A percentile compares a stretch with the other conserved stretches of the same genome.
Conservation (phyloP, 2,113 vertebrate genomes). For the Podarcis raffonei region DNA sequence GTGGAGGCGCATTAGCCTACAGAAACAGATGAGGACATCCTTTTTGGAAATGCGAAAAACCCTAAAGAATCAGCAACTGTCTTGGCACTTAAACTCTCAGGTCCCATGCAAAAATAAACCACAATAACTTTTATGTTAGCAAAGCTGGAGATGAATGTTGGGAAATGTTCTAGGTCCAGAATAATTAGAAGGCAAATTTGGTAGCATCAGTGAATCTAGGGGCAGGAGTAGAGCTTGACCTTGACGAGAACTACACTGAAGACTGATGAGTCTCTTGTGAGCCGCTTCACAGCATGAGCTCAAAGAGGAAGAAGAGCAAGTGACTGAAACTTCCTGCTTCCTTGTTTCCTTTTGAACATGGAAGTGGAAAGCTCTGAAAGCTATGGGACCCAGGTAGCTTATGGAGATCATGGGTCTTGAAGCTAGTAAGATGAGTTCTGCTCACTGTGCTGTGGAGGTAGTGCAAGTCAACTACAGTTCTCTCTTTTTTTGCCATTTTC, state of each 20-base stretch:
- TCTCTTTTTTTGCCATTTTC: not conserved
- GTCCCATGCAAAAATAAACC: not conserved
- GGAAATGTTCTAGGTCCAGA: not conserved
- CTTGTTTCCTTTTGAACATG: not conserved
- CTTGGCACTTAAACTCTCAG: not conserved
- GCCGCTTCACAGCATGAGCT: not conserved
- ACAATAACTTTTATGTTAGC: not conserved
- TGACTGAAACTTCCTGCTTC: not conserved
- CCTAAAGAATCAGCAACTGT: not conserved
- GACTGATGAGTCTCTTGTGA: not conserved
- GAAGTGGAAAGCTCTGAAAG: not conserved
- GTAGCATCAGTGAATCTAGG: not conserved
- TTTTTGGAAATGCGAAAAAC: not conserved
- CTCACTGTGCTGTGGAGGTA: not conserved
- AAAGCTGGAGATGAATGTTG: not conserved
- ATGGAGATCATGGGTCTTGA: not conserved
- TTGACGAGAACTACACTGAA: not conserved
- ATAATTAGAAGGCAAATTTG: not conserved
- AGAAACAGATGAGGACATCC: not conserved
- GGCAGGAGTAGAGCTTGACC: not conserved
- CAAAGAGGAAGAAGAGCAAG: not conserved
- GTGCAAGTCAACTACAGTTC: not conserved
- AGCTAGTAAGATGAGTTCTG: not conserved
- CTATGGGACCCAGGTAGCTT: not conserved
- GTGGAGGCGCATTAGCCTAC: not conserved